A percentile compares a stretch with the other conserved stretches of the same genome.
phyloP scores from a whole-genome alignment of 2,888 invertebrate species.

The Crematogaster levior region DNA sequence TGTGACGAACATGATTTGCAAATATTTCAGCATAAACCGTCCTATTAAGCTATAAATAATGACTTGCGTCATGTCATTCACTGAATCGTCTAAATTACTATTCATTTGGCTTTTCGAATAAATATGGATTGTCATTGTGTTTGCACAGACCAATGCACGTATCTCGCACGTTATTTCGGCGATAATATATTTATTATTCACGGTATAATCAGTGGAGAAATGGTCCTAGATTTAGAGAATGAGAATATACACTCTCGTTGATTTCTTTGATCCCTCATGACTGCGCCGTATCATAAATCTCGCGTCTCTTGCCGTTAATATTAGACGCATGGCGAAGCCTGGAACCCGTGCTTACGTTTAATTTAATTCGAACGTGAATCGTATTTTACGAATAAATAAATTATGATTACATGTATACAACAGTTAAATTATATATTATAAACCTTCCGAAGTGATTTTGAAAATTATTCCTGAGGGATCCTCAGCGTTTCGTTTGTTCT shows the following conservation, averaged over 20 bases:
- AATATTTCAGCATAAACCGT: background rate
- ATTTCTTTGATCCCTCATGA: constrained; percentile 77
- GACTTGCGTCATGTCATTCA: background rate
- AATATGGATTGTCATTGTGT: background rate
- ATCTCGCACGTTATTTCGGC: constrained; percentile 69
- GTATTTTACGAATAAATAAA: no score
- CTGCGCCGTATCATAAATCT: constrained; percentile 67
- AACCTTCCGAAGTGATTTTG: background rate
- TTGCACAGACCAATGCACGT: constrained; percentile 33
- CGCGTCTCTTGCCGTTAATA: constrained; percentile 40
- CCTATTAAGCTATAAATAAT: background rate
- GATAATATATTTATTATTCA: constrained; percentile 79
- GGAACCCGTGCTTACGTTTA: background rate
- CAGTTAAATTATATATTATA: background rate
- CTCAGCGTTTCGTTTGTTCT: background rate
- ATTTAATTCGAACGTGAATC: background rate
- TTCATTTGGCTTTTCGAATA: background rate
- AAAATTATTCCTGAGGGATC: background rate
- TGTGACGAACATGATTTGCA: background rate
- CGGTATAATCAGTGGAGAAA: constrained; percentile 56
- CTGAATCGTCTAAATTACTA: background rate
- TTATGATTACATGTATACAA: no score
- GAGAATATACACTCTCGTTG: constrained; percentile 78
- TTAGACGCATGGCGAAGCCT: background rate
- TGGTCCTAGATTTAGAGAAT: constrained; percentile 77